Percentiles rank a stretch among this genome's conserved stretches.
Evolutionary conservation across 1,140 invertebrate species (phyloP).

Genomic region (Argopecten irradians): DNA sequence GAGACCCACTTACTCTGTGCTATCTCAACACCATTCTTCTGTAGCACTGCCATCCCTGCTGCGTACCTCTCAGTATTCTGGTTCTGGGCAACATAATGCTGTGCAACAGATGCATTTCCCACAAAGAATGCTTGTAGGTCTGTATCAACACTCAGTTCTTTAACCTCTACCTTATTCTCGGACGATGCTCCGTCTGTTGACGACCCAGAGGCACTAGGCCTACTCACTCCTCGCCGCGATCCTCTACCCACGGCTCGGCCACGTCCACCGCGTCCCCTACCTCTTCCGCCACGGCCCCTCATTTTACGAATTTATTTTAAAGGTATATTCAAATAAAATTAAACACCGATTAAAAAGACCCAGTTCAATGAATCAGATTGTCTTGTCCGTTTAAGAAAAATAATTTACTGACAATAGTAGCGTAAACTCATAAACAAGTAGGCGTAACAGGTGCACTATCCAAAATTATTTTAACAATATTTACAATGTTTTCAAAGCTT

Average conservation of each 20-base stretch:
- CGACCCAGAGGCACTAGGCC: background rate
- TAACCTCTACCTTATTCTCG: constrained; percentile 28
- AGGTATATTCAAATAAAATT: no score
- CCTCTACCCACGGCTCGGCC: constrained; percentile 33
- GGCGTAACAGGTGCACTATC: no score
- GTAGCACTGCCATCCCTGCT: constrained; percentile 66
- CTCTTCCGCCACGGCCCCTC: constrained; percentile 54
- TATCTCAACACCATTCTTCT: constrained; percentile 70
- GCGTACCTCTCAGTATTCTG: constrained; percentile 69
- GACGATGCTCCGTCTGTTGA: background rate
- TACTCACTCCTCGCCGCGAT: constrained; percentile 8
- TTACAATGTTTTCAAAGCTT: background rate
- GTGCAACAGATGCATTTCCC: constrained; percentile 60
- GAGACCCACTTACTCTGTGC: constrained; percentile 69
- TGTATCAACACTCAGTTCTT: constrained; percentile 57
- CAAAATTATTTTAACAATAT: no score
- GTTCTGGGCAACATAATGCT: constrained; percentile 71
- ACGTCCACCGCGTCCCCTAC: constrained; percentile 47
- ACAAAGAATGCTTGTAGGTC: constrained; percentile 66
- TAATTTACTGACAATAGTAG: no score
- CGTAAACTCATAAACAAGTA: no score
- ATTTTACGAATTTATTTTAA: background rate
- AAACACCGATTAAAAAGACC: no score
- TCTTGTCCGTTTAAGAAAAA: no score
- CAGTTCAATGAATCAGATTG: no score